A percentile compares a stretch with the other conserved stretches of the same genome.
phyloP scores from a whole-genome alignment of 2,888 invertebrate genomes.

The Scrobipalpa atriplicella region DNA sequence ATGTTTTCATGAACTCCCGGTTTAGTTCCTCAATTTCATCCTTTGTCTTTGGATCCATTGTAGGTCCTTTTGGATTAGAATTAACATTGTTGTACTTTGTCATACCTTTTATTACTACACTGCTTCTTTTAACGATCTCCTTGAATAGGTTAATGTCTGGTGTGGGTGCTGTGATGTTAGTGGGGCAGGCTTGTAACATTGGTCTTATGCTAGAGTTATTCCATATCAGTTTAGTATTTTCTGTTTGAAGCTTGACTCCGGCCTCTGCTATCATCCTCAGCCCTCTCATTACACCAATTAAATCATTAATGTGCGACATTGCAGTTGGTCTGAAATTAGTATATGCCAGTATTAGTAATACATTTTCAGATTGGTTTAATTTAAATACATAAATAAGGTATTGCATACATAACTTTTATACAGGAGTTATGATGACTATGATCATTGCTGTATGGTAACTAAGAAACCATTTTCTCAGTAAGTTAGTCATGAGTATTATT shows the following conservation, averaged over 20 bases:
- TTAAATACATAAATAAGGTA: too few relatives aligned
- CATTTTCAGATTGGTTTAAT: neutral
- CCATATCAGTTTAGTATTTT: conserved; percentile 83
- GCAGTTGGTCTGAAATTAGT: conserved; percentile 30
- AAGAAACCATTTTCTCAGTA: too few relatives aligned
- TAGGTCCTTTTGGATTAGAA: conserved; percentile 2
- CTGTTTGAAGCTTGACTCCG: conserved; percentile 85
- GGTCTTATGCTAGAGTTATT: conserved; percentile 87
- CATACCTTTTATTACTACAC: conserved; percentile 86
- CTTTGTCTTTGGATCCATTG: conserved; percentile 47
- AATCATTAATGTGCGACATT: conserved; percentile 85
- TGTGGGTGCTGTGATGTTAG: conserved; percentile 61
- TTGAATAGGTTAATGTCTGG: conserved; percentile 55
- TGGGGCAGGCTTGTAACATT: conserved; percentile 56
- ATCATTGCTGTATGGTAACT: too few relatives aligned
- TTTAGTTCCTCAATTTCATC: conserved; percentile 74
- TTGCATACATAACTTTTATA: too few relatives aligned
- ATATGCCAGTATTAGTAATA: neutral
- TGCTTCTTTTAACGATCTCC: conserved; percentile 83
- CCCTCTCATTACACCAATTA: conserved; percentile 86
- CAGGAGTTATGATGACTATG: too few relatives aligned
- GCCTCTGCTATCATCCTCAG: conserved; percentile 87
- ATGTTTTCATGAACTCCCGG: conserved; percentile 71
- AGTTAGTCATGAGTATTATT: too few relatives aligned
- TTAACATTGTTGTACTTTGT: conserved; percentile 10